Conservation (phyloP, 2,113 vertebrate genomes). For the Morone chrysops region DNA sequence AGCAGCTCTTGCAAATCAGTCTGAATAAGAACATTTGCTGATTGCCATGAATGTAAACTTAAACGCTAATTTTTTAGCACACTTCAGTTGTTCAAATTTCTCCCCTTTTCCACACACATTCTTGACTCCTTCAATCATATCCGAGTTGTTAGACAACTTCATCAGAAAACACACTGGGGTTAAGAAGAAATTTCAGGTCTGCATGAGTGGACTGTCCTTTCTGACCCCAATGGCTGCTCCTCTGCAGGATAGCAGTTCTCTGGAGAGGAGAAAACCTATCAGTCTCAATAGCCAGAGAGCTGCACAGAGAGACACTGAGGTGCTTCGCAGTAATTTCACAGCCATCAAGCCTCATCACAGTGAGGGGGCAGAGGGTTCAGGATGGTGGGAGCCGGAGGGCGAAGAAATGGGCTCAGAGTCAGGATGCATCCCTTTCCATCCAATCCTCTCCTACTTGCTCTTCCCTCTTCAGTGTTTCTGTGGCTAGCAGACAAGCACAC, state of each 20-base stretch:
- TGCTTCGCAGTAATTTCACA: slow-evolving; percentile 73
- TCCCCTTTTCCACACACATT: background rate
- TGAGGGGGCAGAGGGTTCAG: slow-evolving; percentile 49
- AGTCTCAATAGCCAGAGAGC: slow-evolving; percentile 46
- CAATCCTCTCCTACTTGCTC: background rate
- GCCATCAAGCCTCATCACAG: slow-evolving; percentile 55
- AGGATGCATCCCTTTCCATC: slow-evolving; percentile 17
- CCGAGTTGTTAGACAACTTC: background rate
- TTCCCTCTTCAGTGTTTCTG: background rate
- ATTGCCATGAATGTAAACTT: background rate
- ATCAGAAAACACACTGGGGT: slow-evolving; percentile 17
- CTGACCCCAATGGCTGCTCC: slow-evolving; percentile 56
- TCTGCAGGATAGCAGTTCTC: slow-evolving; percentile 40
- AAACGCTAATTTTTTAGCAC: background rate
- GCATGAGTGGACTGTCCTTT: slow-evolving; percentile 35
- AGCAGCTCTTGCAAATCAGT: background rate
- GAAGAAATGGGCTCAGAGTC: slow-evolving; percentile 24
- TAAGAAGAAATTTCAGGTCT: slow-evolving; percentile 14
- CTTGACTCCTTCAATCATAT: slow-evolving; percentile 13
- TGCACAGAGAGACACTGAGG: slow-evolving; percentile 39
- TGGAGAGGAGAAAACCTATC: slow-evolving; percentile 58
- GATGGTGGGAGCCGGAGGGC: slow-evolving; percentile 14
- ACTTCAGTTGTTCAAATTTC: background rate
- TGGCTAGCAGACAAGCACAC: background rate
- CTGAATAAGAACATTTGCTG: background rate